phyloP scores from a whole-genome alignment of 2,797 vertebrate genomes.

The Leucoraja ocellata region DNA sequence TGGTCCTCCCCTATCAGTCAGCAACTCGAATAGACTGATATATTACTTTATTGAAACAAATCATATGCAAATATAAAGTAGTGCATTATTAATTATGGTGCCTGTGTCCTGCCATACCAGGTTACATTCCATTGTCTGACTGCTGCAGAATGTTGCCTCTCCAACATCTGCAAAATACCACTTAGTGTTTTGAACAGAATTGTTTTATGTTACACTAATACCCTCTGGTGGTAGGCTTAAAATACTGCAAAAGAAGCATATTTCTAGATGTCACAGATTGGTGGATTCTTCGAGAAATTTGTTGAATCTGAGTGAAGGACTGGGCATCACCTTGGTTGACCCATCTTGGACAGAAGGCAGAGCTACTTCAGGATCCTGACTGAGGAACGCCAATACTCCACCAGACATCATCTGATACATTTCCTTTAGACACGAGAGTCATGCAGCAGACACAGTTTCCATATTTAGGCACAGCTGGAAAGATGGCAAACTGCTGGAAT shows the following conservation, averaged over 20 bases:
- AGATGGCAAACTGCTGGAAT: neutral
- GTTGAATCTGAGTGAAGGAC: neutral
- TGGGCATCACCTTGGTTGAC: neutral
- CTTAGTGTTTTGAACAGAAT: neutral
- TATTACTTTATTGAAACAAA: neutral
- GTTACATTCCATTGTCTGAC: neutral
- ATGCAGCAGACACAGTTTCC: neutral
- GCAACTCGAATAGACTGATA: neutral
- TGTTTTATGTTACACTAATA: neutral
- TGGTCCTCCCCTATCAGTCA: neutral
- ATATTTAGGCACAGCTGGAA: neutral
- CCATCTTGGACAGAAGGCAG: too few species aligned
- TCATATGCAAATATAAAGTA: neutral
- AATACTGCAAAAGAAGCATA: neutral
- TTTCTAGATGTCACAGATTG: neutral
- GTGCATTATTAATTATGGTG: neutral
- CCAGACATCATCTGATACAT: neutral
- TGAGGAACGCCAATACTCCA: neutral
- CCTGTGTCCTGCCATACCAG: neutral
- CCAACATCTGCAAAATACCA: neutral
- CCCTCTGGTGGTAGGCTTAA: neutral
- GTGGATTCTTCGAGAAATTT: neutral
- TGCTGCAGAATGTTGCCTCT: too few species aligned
- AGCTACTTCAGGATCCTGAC: neutral
- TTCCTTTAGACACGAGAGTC: neutral